A percentile compares a stretch with the other conserved stretches of the same genome.
Evolutionary conservation across 2,888 invertebrate species (phyloP).

Genomic region (Bugulina stolonifera): DNA sequence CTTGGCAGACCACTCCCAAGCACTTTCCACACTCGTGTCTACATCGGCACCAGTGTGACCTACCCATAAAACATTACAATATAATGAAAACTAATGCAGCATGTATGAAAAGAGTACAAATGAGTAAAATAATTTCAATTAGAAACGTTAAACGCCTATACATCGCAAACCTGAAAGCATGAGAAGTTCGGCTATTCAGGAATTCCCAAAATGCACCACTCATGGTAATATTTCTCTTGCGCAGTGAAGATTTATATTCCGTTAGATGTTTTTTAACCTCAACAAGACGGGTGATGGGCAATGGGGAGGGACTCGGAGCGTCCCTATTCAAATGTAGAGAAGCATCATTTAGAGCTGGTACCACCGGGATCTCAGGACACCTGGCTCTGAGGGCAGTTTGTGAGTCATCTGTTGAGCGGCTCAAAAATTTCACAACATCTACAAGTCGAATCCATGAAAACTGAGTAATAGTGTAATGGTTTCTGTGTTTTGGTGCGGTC

Average conservation of each 20-base stretch:
- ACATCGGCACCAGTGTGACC: no score
- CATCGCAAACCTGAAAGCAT: slow-evolving; percentile 3
- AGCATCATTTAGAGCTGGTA: not conserved
- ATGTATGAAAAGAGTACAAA: no score
- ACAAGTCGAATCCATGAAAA: no score
- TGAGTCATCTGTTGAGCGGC: not conserved
- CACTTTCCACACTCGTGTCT: no score
- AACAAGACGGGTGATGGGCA: not conserved
- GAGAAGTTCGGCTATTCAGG: not conserved
- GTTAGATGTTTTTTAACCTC: no score
- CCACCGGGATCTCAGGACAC: not conserved
- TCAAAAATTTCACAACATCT: not conserved
- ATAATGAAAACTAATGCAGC: no score
- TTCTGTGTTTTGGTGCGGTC: no score
- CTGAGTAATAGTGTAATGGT: no score
- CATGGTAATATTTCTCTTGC: not conserved
- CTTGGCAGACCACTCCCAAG: no score
- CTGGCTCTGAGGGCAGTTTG: not conserved
- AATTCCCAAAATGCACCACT: not conserved
- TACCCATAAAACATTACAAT: no score
- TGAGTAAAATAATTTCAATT: not conserved
- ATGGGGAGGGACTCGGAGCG: not conserved
- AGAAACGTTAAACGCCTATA: no score
- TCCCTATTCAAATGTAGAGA: not conserved
- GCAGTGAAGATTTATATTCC: no score